Evolutionary conservation across 2,888 invertebrate species (phyloP), one percentile per base, ranked within the genome.

Genomic region (Ectropis crepuscularia): DNA sequence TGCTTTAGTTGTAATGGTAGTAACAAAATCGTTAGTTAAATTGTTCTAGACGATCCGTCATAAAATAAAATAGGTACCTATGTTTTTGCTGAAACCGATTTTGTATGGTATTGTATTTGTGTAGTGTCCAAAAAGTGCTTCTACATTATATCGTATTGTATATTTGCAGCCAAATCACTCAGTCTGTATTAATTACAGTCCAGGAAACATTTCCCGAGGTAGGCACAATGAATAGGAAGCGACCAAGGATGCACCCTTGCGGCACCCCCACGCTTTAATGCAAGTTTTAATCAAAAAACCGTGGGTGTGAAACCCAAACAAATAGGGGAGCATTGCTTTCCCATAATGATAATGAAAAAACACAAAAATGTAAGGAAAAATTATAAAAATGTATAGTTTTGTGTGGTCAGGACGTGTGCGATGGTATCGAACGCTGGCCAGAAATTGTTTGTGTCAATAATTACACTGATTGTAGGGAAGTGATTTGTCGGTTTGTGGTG

Each of bases 231-330:
- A 78, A 79, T 76, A 84, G 81, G 79, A 86, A 80, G 78, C 81
- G 83, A 71, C 82, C 85, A 74, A 82, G 76, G 82, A 85, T 84
- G 80, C 86, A 83, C 89, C 90, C 91, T 82, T 86, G 88, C 77
- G 84, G 85, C 82, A 82, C 89, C 90, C 89, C 75, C 79, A 71
- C 49, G 65, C 78, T 86, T 87, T 86, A 85, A 81, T 81, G 82
- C 78, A 75, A 80, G 85, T 88, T 89, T 89, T 90, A 91, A 92
- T 91, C 90, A 91, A 88, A 89, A 88, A 87, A 83, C 71, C 82
- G 82, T 83, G 90, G 90, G 90, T 92, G 92, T 90, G 92, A 91
- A 91, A 87, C 77, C 88, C 85, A 90, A 90, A 91, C 83, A 91
- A 79, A 80, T 79, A 81, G 89, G 91, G 89, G 87, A 85, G 78